Evolutionary conservation across 2,888 invertebrate genomes (phyloP), one percentile per base, ranked within the genome.

Genomic region (Tetropium fuscum): DNA sequence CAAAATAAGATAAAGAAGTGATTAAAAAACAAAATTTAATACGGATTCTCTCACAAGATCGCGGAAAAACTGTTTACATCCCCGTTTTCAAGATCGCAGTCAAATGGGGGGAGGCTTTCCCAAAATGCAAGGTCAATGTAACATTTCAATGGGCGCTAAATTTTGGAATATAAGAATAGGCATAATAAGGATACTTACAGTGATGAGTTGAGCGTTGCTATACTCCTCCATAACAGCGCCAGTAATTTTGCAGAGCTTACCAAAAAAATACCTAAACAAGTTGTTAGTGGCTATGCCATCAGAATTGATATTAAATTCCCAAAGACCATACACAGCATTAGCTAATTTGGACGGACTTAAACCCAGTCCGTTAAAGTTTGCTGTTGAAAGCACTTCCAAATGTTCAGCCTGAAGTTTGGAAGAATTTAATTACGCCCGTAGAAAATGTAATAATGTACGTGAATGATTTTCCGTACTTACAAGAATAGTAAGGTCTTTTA

Each of bases 241-340:
- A 20, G 75, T 75, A 38, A 72, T 63, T 61, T 64, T 65, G 49
- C 59, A 64, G 38, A 74, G 61, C 48, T 60, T 72, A 6, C 18
- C 34, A 49, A 72, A 38, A 58, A 74, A 70, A 59, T 70, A 64
- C 55, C 64, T 66, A 36, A 69, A 67, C 32, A 72, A 60, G 47
- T 70, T 66, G 45, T 72, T 73, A 1, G 41, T 11, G 5, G 40
- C 34, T 30, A 62, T 45, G 32, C 66, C 61, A 32, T 30, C 20
- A 7, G 22, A 32, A 16, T 20, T 55, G 7, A 40, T 15, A 38
- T 54, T 45, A 8, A 58, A 55, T 47, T 58, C 53, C 66, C 63
- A 66, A 22, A 63, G 40, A 20, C 25, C 47, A 16, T 13, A 53
- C 8, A 66, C 40, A 8, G 54, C 44, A 11, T 58, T 55, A 11